Percentiles rank a stretch among this genome's conserved stretches.
These are phyloP conservation scores for Magallana gigas DNA, from an alignment of 1,140 invertebrate species.

Conservation along the genomic window DNA sequence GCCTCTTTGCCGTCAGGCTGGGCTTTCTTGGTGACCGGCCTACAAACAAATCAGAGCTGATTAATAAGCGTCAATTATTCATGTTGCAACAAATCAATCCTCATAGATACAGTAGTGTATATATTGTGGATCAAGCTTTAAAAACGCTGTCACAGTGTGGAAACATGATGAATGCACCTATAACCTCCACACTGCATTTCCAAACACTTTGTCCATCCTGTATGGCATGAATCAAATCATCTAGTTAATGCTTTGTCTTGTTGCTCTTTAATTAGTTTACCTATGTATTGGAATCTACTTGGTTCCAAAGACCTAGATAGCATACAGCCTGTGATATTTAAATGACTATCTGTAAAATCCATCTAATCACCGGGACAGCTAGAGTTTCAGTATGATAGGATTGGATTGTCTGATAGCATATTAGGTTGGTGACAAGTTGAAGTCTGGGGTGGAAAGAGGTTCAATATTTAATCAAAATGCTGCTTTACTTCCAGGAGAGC, in stretches of 20 bases:
- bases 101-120: neutral
- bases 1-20: neutral
- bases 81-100: conserved; percentile 17
- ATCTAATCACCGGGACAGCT: neutral
- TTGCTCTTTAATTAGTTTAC: conserved; percentile 17
- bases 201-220: neutral
- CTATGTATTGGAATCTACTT: neutral
- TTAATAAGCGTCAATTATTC: conserved; percentile 20
- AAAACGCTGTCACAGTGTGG: neutral
- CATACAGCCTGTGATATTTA: conserved; percentile 9
- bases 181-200: conserved; percentile 9
- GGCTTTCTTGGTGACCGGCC: conserved; percentile 3
- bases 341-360: conserved; percentile 36
- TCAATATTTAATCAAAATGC: conserved; percentile 32
- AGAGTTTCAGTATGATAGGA: conserved; percentile 28
- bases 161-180: conserved; percentile 20
- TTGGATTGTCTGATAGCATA: neutral
- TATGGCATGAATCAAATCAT: neutral
- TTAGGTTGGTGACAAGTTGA: conserved; percentile 18
- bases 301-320: neutral
- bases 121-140: neutral
- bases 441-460: neutral
- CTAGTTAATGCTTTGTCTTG: conserved; percentile 10
- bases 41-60: conserved; percentile 5
- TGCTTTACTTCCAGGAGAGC: neutral